These are phyloP conservation scores for Mechanitis mazaeus DNA, from an alignment of 2,888 invertebrate species.

Conservation along the genomic window DNA sequence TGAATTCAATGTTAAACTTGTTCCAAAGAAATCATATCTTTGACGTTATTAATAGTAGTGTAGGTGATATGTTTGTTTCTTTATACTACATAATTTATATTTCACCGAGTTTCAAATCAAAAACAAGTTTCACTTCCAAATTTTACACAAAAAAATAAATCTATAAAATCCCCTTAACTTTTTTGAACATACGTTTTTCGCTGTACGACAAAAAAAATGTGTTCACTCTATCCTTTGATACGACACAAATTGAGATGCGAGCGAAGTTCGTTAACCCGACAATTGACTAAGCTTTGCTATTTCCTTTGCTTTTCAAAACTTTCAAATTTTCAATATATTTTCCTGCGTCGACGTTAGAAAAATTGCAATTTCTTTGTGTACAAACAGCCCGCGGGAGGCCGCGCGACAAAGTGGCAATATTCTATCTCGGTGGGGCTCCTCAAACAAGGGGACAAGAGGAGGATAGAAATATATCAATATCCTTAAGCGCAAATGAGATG, in stretches of 20 bases:
- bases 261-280: constrained; percentile 32
- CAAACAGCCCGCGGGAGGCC: constrained; percentile 66
- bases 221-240: constrained; percentile 19
- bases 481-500: constrained; percentile 40
- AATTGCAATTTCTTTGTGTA: constrained; percentile 68
- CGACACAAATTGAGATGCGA: constrained; percentile 30
- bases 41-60: no score
- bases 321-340: constrained; percentile 54
- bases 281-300: constrained; percentile 32
- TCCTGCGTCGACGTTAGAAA: constrained; percentile 49
- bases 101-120: no score
- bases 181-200: not conserved
- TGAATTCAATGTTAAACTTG: no score
- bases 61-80: no score
- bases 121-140: no score
- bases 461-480: constrained; percentile 38
- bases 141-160: no score
- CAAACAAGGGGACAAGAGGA: constrained; percentile 67
- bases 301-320: constrained; percentile 42
- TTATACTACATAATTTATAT: no score
- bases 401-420: constrained; percentile 76
- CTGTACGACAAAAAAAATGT: constrained; percentile 12
- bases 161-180: not conserved
- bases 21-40: no score
- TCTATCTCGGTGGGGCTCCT: constrained; percentile 72